These are phyloP conservation scores for Crocuta crocuta DNA, from an alignment of 2,113 vertebrate species.

Conservation along the genomic window DNA sequence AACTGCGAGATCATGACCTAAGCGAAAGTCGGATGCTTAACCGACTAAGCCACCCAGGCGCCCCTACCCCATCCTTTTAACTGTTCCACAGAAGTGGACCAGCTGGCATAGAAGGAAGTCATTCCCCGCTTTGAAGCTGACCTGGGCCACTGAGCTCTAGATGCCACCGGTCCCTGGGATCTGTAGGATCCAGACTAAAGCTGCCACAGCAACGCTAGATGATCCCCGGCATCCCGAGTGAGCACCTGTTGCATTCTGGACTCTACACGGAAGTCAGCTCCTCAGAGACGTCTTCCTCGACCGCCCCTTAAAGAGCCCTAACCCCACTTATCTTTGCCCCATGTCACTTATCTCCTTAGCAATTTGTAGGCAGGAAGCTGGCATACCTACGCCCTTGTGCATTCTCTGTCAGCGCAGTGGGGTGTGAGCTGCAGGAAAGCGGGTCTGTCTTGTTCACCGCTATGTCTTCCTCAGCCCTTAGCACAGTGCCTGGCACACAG, in stretches of 20 bases:
- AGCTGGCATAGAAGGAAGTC: not conserved
- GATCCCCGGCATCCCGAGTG: not conserved
- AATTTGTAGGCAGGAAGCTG: not conserved
- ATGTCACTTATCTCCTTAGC: not conserved
- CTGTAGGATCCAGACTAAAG: not conserved
- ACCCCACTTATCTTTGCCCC: not conserved
- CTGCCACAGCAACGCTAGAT: not conserved
- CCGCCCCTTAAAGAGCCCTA: not conserved
- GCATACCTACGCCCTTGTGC: not conserved
- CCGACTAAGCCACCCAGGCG: too few relatives aligned
- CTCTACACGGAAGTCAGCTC: not conserved
- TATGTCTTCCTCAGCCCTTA: not conserved
- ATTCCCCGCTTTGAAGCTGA: not conserved
- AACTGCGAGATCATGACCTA: too few relatives aligned
- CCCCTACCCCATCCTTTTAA: not conserved
- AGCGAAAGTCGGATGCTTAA: too few relatives aligned
- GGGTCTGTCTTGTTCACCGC: not conserved
- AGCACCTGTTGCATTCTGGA: not conserved
- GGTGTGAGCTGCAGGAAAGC: not conserved
- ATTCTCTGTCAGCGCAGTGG: not conserved
- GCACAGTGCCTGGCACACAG: not conserved
- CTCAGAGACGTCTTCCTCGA: not conserved
- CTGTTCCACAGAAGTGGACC: not conserved
- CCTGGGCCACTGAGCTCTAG: not conserved
- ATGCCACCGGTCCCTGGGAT: not conserved